Evolutionary conservation across 2,797 vertebrate genomes (phyloP).

Genomic region (Enteromius anoplus): DNA sequence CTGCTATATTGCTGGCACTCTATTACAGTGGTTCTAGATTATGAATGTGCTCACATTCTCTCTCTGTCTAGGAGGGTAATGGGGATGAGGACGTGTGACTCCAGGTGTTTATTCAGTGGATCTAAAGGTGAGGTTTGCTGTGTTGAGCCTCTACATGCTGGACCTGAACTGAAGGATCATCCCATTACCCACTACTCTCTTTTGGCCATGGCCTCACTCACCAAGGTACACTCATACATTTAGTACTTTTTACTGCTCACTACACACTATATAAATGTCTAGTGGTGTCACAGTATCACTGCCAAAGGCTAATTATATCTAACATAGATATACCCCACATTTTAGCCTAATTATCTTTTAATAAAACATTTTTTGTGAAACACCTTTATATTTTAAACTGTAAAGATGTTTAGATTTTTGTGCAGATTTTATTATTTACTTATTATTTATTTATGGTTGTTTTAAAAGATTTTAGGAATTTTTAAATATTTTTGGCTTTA

Average conservation of each 20-base stretch:
- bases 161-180: conserved; percentile 89
- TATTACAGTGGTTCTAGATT: conserved; percentile 3
- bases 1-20: not conserved
- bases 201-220: conserved; percentile 95
- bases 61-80: conserved; percentile 86
- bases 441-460: not conserved
- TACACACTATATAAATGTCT: not conserved
- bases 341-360: too few relatives aligned
- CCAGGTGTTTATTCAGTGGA: conserved; percentile 95
- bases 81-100: conserved; percentile 96
- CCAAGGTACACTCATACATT: conserved; percentile 81
- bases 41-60: not conserved
- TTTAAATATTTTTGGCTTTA: not conserved
- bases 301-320: not conserved
- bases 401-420: not conserved
- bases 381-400: not conserved
- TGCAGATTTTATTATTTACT: not conserved
- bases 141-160: conserved; percentile 89
- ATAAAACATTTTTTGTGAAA: not conserved
- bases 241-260: not conserved
- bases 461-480: not conserved
- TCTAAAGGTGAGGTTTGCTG: conserved; percentile 98
- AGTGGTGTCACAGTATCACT: not conserved
- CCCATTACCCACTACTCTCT: conserved; percentile 93
- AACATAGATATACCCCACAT: too few relatives aligned